Conservation (phyloP, 2,113 vertebrate species). For the Donacobius atricapilla region DNA sequence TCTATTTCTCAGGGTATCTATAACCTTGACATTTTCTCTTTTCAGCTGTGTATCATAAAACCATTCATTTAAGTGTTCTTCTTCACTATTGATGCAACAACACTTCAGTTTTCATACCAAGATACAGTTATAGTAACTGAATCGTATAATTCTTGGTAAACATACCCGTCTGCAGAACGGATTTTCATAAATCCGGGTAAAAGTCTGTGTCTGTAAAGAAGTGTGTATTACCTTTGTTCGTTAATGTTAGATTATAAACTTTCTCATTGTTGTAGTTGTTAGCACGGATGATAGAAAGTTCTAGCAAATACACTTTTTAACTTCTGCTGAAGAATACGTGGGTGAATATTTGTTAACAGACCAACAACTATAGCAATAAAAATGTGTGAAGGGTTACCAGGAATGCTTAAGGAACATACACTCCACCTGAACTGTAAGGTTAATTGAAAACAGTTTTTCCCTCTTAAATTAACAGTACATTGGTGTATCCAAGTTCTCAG, state of each 20-base stretch:
- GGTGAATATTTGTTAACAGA: slow-evolving; percentile 12
- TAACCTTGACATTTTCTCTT: not conserved
- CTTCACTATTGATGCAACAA: not conserved
- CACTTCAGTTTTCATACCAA: not conserved
- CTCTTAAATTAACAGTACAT: slow-evolving; percentile 62
- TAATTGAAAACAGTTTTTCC: slow-evolving; percentile 42
- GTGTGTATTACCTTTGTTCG: not conserved
- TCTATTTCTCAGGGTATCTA: not conserved
- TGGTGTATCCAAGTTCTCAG: slow-evolving; percentile 72
- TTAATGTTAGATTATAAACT: not conserved
- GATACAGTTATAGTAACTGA: not conserved
- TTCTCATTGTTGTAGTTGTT: not conserved
- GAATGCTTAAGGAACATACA: not conserved
- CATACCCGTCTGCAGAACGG: not conserved
- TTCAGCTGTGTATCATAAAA: not conserved
- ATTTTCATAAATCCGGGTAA: not conserved
- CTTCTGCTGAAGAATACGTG: not conserved
- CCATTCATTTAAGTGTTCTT: not conserved
- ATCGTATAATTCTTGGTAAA: not conserved
- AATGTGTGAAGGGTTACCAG: slow-evolving; percentile 23
- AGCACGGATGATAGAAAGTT: not conserved
- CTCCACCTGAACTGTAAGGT: slow-evolving; percentile 67
- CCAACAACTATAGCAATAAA: slow-evolving; percentile 30
- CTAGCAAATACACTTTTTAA: not conserved
- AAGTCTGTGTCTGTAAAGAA: not conserved